phyloP scores from a whole-genome alignment of 2,888 invertebrate species.

The Acrocyrtus sp. region DNA sequence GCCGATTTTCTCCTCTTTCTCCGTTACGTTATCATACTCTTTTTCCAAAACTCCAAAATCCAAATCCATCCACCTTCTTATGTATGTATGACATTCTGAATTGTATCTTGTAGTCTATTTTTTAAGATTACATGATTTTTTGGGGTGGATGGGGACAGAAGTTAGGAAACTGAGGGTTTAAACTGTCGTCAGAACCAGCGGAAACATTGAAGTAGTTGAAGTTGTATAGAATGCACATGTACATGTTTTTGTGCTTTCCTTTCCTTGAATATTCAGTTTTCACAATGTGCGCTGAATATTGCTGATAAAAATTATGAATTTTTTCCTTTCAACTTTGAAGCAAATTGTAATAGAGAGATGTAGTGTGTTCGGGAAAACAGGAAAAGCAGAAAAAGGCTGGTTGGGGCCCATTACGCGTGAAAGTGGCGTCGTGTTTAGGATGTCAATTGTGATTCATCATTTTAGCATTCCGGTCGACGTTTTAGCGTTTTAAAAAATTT shows the following conservation, averaged over 20 bases:
- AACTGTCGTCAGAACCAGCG: too few relatives aligned
- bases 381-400: neutral
- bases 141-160: too few relatives aligned
- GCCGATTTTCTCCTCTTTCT: neutral
- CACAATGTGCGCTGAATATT: too few relatives aligned
- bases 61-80: constrained; percentile 18
- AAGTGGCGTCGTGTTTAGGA: constrained; percentile 52
- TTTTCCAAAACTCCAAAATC: neutral
- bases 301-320: too few relatives aligned
- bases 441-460: constrained; percentile 55
- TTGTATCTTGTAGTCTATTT: constrained; percentile 3
- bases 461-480: constrained; percentile 48
- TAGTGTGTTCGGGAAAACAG: neutral
- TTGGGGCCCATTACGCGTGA: constrained; percentile 27
- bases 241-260: too few relatives aligned
- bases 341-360: too few relatives aligned
- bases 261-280: too few relatives aligned
- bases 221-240: too few relatives aligned
- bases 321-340: too few relatives aligned
- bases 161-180: too few relatives aligned
- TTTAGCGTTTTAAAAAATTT: too few relatives aligned
- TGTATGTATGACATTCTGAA: constrained; percentile 15
- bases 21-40: neutral
- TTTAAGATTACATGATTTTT: neutral
- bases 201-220: too few relatives aligned